Percentiles rank a stretch among this genome's conserved stretches.
Evolutionary conservation across 2,888 invertebrate species (phyloP).

Genomic region (Gasteruption jaculator): DNA sequence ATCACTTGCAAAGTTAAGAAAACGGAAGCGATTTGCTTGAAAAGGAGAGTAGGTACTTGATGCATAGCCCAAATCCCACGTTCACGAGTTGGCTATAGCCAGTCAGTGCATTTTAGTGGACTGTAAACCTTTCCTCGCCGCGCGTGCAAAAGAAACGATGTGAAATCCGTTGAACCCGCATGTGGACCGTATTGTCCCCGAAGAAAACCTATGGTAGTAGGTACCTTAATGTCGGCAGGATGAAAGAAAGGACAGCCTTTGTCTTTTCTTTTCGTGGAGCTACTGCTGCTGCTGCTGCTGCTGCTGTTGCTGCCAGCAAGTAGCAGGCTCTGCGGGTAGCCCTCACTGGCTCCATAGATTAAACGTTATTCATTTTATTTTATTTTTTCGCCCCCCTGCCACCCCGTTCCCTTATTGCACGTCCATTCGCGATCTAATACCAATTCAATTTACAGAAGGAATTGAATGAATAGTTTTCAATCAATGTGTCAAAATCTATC

Average conservation of each 20-base stretch:
- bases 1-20: no score
- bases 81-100: no score
- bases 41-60: no score
- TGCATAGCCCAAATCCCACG: no score
- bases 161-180: constrained; percentile 52
- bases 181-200: constrained; percentile 49
- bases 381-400: not conserved
- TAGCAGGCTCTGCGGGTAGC: constrained; percentile 49
- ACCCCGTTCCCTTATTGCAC: not conserved
- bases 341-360: constrained; percentile 27
- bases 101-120: no score
- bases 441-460: no score
- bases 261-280: constrained; percentile 36
- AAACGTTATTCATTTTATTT: constrained; percentile 16
- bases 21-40: no score
- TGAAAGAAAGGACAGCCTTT: constrained; percentile 42
- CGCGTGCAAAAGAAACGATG: no score
- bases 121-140: no score
- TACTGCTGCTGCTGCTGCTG: no score
- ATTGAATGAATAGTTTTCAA: no score
- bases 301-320: constrained; percentile 38
- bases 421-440: not conserved
- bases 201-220: constrained; percentile 34
- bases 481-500: no score
- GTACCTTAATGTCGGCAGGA: constrained; percentile 51